Evolutionary conservation across 2,797 vertebrate genomes (phyloP), one percentile per base, ranked within the genome.

Genomic region (Melanotaenia boesemani): DNA sequence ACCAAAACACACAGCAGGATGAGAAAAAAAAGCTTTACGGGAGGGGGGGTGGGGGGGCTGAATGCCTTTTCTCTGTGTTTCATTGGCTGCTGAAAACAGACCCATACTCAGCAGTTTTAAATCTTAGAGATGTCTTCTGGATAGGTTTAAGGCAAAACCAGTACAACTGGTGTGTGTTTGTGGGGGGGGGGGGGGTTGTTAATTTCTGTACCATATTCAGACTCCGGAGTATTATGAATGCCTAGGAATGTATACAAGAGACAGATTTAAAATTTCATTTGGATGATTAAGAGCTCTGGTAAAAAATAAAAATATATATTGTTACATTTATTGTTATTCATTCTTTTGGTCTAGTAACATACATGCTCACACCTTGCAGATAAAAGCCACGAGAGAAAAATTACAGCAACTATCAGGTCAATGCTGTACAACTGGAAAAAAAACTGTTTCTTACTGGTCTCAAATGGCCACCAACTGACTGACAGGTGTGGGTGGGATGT

Each of bases 321-420:
- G 9, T 11, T 39, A 39, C 0, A 36, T 7, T 36, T 30, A 30
- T 5, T 30, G 6, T 39, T 3, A 12, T 39, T 39, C 9, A 39
- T 39, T 12, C 8, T 39, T 12, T 39, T 39, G 37, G 11, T 88
- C 89, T 90, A 89, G 77, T 92, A 91, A 93, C 88, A 93, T 92
- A 93, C 84, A 90, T 61, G 48, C 82, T 87, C 75, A 77, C 83
- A 87, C 73, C 67, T 76, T 76, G 74, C 66, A 67, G 89, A 92
- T 93, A 87, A 93, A 92, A 95, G 91, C 78, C 66, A 55, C 86
- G 91, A 92, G 91, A 91, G 90, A 90, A 83, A 85, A 93, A 93
- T 94, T 92, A 93, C 86, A 90, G 75, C 80, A 87, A 84, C 85
- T 86, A 93, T 92, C 89, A 90, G 84, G 89, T 89, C 81, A 85